A percentile compares a stretch with the other conserved stretches of the same genome.
These are phyloP conservation scores for Glossosoma conforme DNA, from an alignment of 1,140 invertebrate species.

Conservation along the genomic window DNA sequence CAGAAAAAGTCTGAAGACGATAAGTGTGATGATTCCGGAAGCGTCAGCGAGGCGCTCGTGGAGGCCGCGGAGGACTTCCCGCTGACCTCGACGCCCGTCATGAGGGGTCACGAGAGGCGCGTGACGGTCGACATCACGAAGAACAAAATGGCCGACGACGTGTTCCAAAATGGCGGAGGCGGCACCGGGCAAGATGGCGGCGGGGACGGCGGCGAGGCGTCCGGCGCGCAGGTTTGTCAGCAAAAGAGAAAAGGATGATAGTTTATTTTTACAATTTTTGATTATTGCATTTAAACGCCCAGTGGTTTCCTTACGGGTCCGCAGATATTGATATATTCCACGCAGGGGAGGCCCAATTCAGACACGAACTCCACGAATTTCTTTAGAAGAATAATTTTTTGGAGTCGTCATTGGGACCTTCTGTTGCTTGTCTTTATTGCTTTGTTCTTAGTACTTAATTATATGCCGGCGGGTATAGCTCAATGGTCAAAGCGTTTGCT, in stretches of 20 bases:
- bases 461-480: too few relatives aligned
- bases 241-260: not conserved
- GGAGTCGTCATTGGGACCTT: too few relatives aligned
- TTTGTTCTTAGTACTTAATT: too few relatives aligned
- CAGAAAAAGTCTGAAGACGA: constrained; percentile 14
- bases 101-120: constrained; percentile 15
- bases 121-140: constrained; percentile 23
- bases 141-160: constrained; percentile 21
- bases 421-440: too few relatives aligned
- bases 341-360: too few relatives aligned
- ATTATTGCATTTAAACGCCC: too few relatives aligned
- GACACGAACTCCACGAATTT: too few relatives aligned
- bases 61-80: constrained; percentile 9
- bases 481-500: too few relatives aligned
- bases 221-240: not conserved
- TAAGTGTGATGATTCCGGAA: not conserved
- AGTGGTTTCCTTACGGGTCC: too few relatives aligned
- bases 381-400: too few relatives aligned
- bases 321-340: too few relatives aligned
- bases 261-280: too few relatives aligned
- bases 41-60: not conserved
- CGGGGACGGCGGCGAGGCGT: constrained; percentile 6
- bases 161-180: constrained; percentile 6
- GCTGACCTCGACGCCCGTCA: constrained; percentile 9
- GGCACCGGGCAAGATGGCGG: constrained; percentile 6